Percentiles rank a stretch among this genome's conserved stretches.
Evolutionary conservation across 2,888 invertebrate species (phyloP).

Genomic region (Rhabditophanes sp.): DNA sequence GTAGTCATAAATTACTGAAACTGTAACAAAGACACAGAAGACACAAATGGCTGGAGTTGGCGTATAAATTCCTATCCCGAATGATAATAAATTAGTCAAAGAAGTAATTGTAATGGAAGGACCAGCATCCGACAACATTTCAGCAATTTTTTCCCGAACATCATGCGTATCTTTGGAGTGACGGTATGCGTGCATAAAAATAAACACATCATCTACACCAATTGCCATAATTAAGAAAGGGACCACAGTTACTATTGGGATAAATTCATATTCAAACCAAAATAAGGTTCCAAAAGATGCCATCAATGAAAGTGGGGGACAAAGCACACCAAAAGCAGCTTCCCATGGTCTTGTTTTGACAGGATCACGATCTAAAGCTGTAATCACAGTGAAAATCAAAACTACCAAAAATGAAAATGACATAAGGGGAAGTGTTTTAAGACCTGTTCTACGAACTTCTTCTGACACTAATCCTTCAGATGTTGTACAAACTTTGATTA

Average conservation of each 20-base stretch:
- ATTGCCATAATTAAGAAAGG: conserved; percentile 42
- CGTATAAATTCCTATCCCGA: conserved; percentile 39
- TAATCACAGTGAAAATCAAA: conserved; percentile 32
- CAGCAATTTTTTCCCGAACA: conserved; percentile 23
- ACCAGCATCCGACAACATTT: conserved; percentile 37
- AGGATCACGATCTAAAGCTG: conserved; percentile 26
- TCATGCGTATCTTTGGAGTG: conserved; percentile 19
- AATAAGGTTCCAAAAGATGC: conserved; percentile 40
- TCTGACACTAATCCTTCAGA: conserved; percentile 40
- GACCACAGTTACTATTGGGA: conserved; percentile 42
- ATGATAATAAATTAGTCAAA: conserved; percentile 38
- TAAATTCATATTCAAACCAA: conserved; percentile 39
- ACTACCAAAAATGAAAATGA: conserved; percentile 33
- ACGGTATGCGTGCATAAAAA: conserved; percentile 41
- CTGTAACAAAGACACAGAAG: conserved; percentile 40
- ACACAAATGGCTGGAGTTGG: conserved; percentile 42
- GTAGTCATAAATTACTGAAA: conserved; percentile 38
- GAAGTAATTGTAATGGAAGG: conserved; percentile 43
- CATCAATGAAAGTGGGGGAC: conserved; percentile 37
- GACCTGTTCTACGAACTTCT: conserved; percentile 39
- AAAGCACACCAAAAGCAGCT: conserved; percentile 33
- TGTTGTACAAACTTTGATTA: conserved; percentile 30
- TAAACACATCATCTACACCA: conserved; percentile 43
- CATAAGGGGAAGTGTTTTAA: conserved; percentile 39
- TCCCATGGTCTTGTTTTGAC: conserved; percentile 36